Conservation (phyloP, 2,888 invertebrate genomes). For the Chloroclystis v-ata region DNA sequence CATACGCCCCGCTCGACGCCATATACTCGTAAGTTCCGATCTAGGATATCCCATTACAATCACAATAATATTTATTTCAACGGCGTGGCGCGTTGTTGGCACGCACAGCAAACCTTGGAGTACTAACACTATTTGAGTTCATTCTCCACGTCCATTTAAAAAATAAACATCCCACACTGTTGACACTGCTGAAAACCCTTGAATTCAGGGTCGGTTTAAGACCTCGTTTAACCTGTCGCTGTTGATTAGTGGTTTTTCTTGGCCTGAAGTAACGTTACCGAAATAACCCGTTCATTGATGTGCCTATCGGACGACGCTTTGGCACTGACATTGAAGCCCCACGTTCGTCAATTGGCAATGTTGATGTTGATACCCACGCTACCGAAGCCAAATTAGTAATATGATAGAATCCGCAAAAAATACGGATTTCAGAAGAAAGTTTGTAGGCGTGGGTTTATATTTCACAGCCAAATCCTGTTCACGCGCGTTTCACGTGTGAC, state of each 20-base stretch:
- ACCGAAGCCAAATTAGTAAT: slow-evolving; percentile 4
- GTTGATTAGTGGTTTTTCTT: slow-evolving; percentile 60
- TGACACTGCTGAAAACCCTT: slow-evolving; percentile 21
- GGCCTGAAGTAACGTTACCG: slow-evolving; percentile 51
- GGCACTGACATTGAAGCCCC: slow-evolving; percentile 70
- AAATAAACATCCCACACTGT: slow-evolving; percentile 5
- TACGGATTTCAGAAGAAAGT: slow-evolving; percentile 29
- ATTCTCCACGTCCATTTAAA: slow-evolving; percentile 10
- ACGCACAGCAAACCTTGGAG: slow-evolving; percentile 10
- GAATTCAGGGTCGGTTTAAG: slow-evolving; percentile 30
- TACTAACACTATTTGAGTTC: too few species aligned
- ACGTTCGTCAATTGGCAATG: slow-evolving; percentile 56
- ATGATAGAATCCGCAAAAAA: slow-evolving; percentile 33
- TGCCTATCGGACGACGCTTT: slow-evolving; percentile 51
- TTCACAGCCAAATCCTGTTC: slow-evolving; percentile 51
- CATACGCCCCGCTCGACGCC: slow-evolving; percentile 75
- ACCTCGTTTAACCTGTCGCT: slow-evolving; percentile 36
- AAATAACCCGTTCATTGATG: slow-evolving; percentile 68
- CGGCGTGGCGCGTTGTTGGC: slow-evolving; percentile 9
- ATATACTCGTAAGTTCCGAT: slow-evolving; percentile 74
- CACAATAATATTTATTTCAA: not conserved
- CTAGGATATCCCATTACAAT: slow-evolving; percentile 18
- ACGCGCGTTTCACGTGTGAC: slow-evolving; percentile 44
- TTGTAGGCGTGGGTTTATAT: slow-evolving; percentile 53
- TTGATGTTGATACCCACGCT: slow-evolving; percentile 14